phyloP scores from a whole-genome alignment of 2,888 invertebrate species.

The Celastrina argiolus region DNA sequence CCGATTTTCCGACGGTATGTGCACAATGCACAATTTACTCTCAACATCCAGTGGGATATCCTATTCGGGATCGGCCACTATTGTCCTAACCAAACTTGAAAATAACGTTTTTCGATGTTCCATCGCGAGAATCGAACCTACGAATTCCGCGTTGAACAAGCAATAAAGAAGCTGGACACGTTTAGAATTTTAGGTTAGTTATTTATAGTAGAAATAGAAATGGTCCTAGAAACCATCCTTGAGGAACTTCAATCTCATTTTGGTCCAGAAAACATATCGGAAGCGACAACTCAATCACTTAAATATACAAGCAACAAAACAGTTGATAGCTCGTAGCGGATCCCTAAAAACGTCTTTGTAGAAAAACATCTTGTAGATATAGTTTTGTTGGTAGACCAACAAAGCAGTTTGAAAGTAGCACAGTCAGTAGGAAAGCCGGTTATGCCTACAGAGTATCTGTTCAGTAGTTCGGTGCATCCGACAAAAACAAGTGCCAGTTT shows the following conservation, averaged over 20 bases:
- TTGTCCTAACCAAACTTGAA: no score
- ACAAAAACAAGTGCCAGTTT: background rate
- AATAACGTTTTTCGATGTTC: no score
- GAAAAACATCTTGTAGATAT: background rate
- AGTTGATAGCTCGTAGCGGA: background rate
- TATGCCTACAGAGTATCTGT: conserved; percentile 8
- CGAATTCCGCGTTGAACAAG: no score
- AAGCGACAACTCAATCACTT: background rate
- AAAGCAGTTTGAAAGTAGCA: conserved; percentile 17
- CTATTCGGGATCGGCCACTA: no score
- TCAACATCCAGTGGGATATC: no score
- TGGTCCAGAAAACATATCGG: background rate
- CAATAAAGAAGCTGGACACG: no score
- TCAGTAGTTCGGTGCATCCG: background rate
- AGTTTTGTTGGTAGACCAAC: conserved; percentile 9
- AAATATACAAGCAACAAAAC: background rate
- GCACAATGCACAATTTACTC: no score
- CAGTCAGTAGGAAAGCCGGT: conserved; percentile 12
- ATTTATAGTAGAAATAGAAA: background rate
- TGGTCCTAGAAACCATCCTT: background rate
- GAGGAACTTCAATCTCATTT: background rate
- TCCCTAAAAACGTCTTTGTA: background rate
- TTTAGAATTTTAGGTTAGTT: no score
- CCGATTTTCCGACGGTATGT: no score
- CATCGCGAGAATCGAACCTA: no score